Evolutionary conservation across 2,888 invertebrate species (phyloP).

Genomic region (Euplexia lucipara): DNA sequence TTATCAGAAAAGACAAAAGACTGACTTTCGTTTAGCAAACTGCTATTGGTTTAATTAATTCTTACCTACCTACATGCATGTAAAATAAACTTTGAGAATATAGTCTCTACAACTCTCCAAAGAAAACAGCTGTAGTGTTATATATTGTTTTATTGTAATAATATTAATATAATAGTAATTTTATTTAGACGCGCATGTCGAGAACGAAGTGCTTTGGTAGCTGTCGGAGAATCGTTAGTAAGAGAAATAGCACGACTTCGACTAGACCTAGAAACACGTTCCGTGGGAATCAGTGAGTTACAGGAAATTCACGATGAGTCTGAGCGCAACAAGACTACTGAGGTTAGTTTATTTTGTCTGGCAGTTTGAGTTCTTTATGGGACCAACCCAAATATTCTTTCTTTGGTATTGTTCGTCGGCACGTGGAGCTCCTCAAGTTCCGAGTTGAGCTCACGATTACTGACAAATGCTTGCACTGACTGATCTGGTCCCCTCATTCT

Average conservation of each 20-base stretch:
- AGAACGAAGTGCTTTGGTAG: conserved; percentile 78
- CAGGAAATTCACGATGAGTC: conserved; percentile 69
- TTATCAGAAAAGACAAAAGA: too few species aligned
- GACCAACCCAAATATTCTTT: too few species aligned
- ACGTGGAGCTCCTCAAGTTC: too few species aligned
- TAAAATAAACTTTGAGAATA: too few species aligned
- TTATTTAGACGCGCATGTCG: conserved; percentile 76
- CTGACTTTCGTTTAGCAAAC: too few species aligned
- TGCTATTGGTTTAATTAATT: neutral
- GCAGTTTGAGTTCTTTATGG: too few species aligned
- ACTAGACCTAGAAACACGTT: conserved; percentile 77
- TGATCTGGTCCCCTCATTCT: too few species aligned
- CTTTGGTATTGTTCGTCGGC: too few species aligned
- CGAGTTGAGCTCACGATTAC: too few species aligned
- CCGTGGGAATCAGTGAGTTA: conserved; percentile 69
- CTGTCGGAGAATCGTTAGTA: conserved; percentile 83
- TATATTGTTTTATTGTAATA: neutral
- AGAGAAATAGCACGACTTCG: conserved; percentile 82
- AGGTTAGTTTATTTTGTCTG: too few species aligned
- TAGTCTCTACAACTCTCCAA: neutral
- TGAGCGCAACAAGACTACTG: conserved; percentile 71
- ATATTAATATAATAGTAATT: conserved; percentile 3
- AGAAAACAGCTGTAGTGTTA: neutral
- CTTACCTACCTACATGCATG: too few species aligned
- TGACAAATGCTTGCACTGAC: too few species aligned